Conservation (phyloP, 1,140 invertebrate species). For the Stenopsyche tienmushanensis region DNA sequence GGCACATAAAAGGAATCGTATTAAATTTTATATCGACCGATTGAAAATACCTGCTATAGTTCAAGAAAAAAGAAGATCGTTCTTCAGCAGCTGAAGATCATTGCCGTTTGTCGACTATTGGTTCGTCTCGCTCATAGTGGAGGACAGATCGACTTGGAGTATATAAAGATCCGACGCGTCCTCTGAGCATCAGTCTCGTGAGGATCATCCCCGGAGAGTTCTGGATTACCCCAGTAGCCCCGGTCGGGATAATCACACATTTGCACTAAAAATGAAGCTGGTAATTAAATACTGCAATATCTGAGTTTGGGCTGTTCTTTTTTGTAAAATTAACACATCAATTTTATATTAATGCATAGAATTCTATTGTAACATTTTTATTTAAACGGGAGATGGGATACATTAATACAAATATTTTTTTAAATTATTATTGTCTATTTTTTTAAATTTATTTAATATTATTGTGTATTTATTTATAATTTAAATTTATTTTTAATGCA, state of each 20-base stretch:
- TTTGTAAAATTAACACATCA: no score
- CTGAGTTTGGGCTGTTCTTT: no score
- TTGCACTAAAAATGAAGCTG: not conserved
- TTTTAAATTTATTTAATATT: not conserved
- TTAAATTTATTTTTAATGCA: no score
- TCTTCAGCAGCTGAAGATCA: slow-evolving; percentile 18
- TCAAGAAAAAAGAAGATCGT: not conserved
- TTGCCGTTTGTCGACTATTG: slow-evolving; percentile 7
- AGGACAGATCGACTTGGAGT: slow-evolving; percentile 6
- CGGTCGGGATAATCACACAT: not conserved
- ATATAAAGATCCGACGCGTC: slow-evolving; percentile 11
- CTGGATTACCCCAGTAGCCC: slow-evolving; percentile 11
- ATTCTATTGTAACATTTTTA: no score
- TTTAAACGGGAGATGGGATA: no score
- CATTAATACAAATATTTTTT: not conserved
- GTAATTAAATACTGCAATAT: not conserved
- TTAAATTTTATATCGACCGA: no score
- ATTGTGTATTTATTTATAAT: not conserved
- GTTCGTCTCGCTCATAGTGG: not conserved
- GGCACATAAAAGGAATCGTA: no score
- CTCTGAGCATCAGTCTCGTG: slow-evolving; percentile 15
- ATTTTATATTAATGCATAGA: no score
- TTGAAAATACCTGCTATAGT: not conserved
- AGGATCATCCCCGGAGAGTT: slow-evolving; percentile 25
- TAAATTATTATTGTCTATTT: not conserved